Percentiles rank a stretch among this genome's conserved stretches.
Conservation (phyloP, 2,113 vertebrate species). For the Erythrocercus mccallii region DNA sequence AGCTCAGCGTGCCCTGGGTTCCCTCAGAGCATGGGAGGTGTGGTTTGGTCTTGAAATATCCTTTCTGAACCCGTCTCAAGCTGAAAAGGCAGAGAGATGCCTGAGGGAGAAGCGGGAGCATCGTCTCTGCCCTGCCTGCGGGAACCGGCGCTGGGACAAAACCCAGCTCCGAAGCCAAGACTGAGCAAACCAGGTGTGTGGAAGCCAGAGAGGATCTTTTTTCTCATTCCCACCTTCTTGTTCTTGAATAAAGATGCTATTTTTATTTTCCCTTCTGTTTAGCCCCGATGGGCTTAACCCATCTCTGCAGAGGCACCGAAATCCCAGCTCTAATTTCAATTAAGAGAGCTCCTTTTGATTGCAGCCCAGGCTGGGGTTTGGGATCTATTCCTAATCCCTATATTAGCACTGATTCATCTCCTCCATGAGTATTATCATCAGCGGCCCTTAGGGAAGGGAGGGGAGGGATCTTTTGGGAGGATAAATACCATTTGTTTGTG, state of each 20-base stretch:
- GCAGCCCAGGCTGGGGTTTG: constrained; percentile 25
- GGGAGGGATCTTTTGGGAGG: constrained; percentile 65
- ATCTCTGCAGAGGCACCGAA: constrained; percentile 61
- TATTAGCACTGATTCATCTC: constrained; percentile 70
- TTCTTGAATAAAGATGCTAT: constrained; percentile 59
- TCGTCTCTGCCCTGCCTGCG: background rate
- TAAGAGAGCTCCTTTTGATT: constrained; percentile 42
- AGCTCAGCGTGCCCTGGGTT: background rate
- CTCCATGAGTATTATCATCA: constrained; percentile 54
- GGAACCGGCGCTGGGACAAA: background rate
- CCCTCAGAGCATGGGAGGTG: background rate
- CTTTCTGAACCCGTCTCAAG: background rate
- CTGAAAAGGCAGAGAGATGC: background rate
- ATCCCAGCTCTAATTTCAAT: constrained; percentile 76
- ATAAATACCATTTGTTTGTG: constrained; percentile 79
- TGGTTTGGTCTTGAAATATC: constrained; percentile 16
- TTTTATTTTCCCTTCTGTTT: constrained; percentile 59
- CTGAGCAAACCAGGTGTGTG: background rate
- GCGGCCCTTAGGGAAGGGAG: constrained; percentile 38
- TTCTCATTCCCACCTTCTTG: background rate
- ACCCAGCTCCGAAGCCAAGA: background rate
- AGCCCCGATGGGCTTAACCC: constrained; percentile 48
- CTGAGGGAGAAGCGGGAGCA: background rate
- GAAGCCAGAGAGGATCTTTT: background rate
- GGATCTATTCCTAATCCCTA: constrained; percentile 70